These are phyloP conservation scores for Crocallis elinguaria DNA, from an alignment of 2,888 invertebrate genomes.

Conservation along the genomic window DNA sequence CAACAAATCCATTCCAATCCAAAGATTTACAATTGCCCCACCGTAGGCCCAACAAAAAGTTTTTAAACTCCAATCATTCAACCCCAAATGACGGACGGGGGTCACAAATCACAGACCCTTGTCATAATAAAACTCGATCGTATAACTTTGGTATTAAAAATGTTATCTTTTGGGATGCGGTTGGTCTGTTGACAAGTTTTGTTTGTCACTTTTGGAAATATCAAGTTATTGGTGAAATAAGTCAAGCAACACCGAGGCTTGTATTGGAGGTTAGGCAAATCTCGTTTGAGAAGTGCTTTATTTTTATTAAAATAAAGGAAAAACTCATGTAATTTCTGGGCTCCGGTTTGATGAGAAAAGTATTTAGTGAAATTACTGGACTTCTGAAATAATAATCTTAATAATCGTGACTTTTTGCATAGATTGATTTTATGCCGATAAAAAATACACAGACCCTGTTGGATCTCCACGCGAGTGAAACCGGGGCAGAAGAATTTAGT, in stretches of 20 bases:
- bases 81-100: conserved; percentile 38
- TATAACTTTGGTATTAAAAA: conserved; percentile 43
- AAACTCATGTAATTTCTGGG: too few species aligned
- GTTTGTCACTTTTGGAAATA: background rate
- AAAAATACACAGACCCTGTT: too few species aligned
- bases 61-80: conserved; percentile 43
- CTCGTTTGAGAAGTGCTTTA: too few species aligned
- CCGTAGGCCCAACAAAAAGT: conserved; percentile 24
- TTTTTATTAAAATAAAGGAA: too few species aligned
- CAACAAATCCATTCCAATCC: conserved; percentile 20
- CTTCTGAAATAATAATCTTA: too few species aligned
- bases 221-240: background rate
- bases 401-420: too few species aligned
- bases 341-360: too few species aligned
- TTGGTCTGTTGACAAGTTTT: conserved; percentile 12
- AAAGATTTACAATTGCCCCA: conserved; percentile 20
- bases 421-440: too few species aligned
- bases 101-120: conserved; percentile 64
- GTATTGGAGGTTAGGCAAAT: too few species aligned
- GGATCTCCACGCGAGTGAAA: too few species aligned
- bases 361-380: too few species aligned
- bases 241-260: background rate
- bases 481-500: too few species aligned
- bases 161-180: conserved; percentile 34
- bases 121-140: conserved; percentile 66